Base-by-base conservation (phyloP, 2,797 vertebrate genomes). In the Sebastes matsubarae region DNA sequence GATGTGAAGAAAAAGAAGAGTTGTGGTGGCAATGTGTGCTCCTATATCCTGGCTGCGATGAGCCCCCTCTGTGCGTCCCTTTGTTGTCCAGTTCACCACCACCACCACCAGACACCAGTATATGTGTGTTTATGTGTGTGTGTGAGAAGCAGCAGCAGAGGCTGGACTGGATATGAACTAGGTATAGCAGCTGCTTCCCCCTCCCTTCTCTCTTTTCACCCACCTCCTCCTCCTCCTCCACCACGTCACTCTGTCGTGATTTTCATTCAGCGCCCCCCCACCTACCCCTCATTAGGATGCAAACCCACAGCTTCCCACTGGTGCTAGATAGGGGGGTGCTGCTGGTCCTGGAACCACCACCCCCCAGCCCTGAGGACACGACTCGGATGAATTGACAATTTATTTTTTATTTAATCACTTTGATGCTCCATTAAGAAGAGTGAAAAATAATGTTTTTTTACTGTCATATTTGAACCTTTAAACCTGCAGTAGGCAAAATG, bases 231-330 rank as follows among this genome's bases (percentile, higher is more conserved):
- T 95, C 88, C 29, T 30, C 83, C 93, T 77, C 90, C 73, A 80
- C 86, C 89, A 92, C 92, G 94, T 89, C 95, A 92, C 93, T 89
- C 87, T 84, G 95, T 95, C 90, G 96, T 95, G 96, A 96, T 95
- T 97, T 93, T 92, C 96, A 96, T 94, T 90, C 92, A 95, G 95
- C 92, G 85, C 88, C 90, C 93, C 94, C 94, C 36, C 36, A 18
- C 42, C 11, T 20, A 87, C 90, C 90, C 84, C 79, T 94, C 93
- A 95, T 96, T 94, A 93, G 91, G 90, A 97, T 95, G 96, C 96
- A 90, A 93, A 93, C 93, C 94, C 95, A 92, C 95, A 52, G 81
- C 87, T 63, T 88, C 82, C 93, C 85, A 85, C 92, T 61, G 86
- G 88, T 90, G 91, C 88, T 65, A 36, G 38, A 14, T 5, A 32